Percentiles rank a stretch among this genome's conserved stretches.
phyloP scores from a whole-genome alignment of 2,888 invertebrate genomes.

The Drosophila parthenogenetica region DNA sequence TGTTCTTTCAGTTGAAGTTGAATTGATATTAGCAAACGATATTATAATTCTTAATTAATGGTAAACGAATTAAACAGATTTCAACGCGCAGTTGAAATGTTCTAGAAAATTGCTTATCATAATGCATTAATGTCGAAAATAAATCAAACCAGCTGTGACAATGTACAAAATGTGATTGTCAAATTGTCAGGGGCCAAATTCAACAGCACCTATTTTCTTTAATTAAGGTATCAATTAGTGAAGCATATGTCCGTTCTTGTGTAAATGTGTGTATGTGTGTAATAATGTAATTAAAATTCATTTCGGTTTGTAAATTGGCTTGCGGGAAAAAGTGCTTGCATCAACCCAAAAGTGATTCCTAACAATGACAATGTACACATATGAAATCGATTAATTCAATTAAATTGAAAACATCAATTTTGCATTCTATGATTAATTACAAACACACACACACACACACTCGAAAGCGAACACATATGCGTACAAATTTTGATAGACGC shows the following conservation, averaged over 20 bases:
- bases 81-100: not conserved
- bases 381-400: conserved; percentile 63
- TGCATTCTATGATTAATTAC: conserved; percentile 63
- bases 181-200: conserved; percentile 34
- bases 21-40: not conserved
- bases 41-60: conserved; percentile 24
- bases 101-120: conserved; percentile 12
- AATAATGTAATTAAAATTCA: conserved; percentile 72
- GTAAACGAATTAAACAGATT: conserved; percentile 14
- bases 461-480: not conserved
- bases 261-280: conserved; percentile 7
- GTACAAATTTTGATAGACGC: not conserved
- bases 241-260: not conserved
- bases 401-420: conserved; percentile 50
- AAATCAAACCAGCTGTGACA: conserved; percentile 45
- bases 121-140: conserved; percentile 26
- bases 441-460: conserved; percentile 5
- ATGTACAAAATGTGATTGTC: conserved; percentile 37
- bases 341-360: conserved; percentile 11
- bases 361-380: conserved; percentile 24
- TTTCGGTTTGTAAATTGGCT: conserved; percentile 46
- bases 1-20: not conserved
- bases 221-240: conserved; percentile 73
- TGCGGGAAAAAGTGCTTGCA: conserved; percentile 24
- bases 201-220: conserved; percentile 63